phyloP scores from a whole-genome alignment of 2,797 vertebrate species.

The Myotis myotis region DNA sequence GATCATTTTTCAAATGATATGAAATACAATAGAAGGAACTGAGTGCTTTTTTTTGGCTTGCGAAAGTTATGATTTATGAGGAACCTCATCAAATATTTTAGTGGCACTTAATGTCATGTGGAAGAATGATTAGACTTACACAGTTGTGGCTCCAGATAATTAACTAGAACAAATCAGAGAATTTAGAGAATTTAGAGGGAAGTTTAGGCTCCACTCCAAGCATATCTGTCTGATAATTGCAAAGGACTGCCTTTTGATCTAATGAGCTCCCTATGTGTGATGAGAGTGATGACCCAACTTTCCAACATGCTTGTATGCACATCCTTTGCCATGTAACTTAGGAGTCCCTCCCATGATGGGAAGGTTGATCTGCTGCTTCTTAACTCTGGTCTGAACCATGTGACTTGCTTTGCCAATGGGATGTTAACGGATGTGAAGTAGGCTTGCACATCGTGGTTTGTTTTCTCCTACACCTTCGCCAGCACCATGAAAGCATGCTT shows the following conservation, averaged over 20 bases:
- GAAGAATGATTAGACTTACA: constrained; percentile 41
- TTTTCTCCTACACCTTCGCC: background rate
- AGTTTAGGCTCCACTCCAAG: background rate
- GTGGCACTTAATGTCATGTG: constrained; percentile 33
- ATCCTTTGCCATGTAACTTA: background rate
- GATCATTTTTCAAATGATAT: background rate
- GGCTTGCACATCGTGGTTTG: background rate
- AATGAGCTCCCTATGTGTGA: background rate
- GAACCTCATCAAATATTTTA: constrained; percentile 54
- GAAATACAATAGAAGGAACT: background rate
- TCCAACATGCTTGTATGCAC: background rate
- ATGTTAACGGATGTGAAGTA: background rate
- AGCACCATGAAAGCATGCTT: background rate
- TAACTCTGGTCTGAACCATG: background rate
- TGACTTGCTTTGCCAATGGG: background rate
- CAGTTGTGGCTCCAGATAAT: background rate
- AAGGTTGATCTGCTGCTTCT: background rate
- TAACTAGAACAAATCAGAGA: constrained; percentile 42
- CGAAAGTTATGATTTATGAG: constrained; percentile 29
- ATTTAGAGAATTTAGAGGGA: constrained; percentile 14
- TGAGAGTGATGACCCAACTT: background rate
- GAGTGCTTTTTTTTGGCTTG: background rate
- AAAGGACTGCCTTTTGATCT: background rate
- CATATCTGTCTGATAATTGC: background rate
- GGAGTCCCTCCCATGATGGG: background rate